These are phyloP conservation scores for Pocota personata DNA, from an alignment of 2,888 invertebrate species.

Conservation along the genomic window DNA sequence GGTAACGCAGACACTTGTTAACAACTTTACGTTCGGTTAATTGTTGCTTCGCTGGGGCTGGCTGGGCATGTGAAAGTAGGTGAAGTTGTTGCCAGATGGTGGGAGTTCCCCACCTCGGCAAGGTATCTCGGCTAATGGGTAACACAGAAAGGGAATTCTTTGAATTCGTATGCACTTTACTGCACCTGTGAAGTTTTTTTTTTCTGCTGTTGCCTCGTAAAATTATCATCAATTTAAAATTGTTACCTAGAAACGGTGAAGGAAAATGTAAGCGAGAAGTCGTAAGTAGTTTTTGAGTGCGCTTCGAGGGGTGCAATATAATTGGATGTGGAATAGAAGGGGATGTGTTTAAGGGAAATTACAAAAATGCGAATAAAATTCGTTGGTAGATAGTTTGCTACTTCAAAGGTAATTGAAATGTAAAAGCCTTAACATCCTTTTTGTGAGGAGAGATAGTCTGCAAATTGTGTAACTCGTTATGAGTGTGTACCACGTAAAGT, in stretches of 20 bases:
- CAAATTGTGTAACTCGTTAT: too few species aligned
- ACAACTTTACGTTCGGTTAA: conserved; percentile 41
- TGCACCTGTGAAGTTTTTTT: conserved; percentile 16
- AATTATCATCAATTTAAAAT: conserved; percentile 34
- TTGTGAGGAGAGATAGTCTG: too few species aligned
- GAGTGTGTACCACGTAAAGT: too few species aligned
- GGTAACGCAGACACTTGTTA: conserved; percentile 53
- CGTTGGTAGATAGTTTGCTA: neutral
- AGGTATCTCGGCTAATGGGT: conserved; percentile 19
- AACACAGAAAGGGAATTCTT: conserved; percentile 8
- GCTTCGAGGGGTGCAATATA: neutral
- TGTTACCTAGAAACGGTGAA: neutral
- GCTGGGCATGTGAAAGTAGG: neutral
- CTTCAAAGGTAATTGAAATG: too few species aligned
- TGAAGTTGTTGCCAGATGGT: neutral
- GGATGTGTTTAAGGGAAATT: neutral
- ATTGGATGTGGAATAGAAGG: neutral
- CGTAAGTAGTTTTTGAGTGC: conserved; percentile 4
- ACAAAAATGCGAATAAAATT: conserved; percentile 5
- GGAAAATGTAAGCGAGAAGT: neutral
- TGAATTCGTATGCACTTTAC: conserved; percentile 17
- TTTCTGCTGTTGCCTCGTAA: neutral
- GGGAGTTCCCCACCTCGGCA: too few species aligned
- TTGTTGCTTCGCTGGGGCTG: conserved; percentile 15
- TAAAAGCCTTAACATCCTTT: too few species aligned